These are phyloP conservation scores for Bombyx mori DNA, from an alignment of 1,140 invertebrate genomes.

Conservation along the genomic window DNA sequence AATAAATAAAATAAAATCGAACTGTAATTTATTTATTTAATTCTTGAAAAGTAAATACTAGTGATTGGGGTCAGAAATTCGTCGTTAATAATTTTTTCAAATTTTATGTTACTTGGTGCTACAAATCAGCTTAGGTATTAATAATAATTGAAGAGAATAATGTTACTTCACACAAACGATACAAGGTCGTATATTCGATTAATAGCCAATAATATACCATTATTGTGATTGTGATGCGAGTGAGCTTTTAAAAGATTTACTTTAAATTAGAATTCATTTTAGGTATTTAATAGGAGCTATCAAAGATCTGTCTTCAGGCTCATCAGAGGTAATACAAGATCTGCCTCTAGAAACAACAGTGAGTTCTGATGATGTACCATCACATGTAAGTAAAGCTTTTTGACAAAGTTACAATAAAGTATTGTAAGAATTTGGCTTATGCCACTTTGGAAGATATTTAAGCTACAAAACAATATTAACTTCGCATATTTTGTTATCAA, in stretches of 20 bases:
- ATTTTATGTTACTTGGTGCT: too few relatives aligned
- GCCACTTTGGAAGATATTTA: not conserved
- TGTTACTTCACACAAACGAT: too few relatives aligned
- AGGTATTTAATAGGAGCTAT: constrained; percentile 47
- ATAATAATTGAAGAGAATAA: too few relatives aligned
- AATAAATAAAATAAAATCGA: not conserved
- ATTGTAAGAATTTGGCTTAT: not conserved
- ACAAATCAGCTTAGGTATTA: too few relatives aligned
- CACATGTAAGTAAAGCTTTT: constrained; percentile 34
- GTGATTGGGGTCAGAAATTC: too few relatives aligned
- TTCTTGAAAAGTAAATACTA: too few relatives aligned
- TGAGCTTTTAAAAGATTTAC: too few relatives aligned
- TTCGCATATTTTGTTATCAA: constrained; percentile 15
- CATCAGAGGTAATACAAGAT: constrained; percentile 48
- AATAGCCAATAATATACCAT: too few relatives aligned
- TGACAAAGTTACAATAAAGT: not conserved
- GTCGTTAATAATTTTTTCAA: too few relatives aligned
- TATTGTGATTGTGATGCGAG: too few relatives aligned
- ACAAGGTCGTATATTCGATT: too few relatives aligned
- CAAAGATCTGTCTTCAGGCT: constrained; percentile 45
- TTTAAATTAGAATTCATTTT: not conserved
- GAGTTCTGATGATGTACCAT: constrained; percentile 34
- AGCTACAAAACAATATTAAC: not conserved
- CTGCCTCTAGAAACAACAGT: constrained; percentile 43
- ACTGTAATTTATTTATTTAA: not conserved